Evolutionary conservation across 1,140 invertebrate genomes (phyloP), one percentile per base, ranked within the genome.

Genomic region (Drosophila pachea): DNA sequence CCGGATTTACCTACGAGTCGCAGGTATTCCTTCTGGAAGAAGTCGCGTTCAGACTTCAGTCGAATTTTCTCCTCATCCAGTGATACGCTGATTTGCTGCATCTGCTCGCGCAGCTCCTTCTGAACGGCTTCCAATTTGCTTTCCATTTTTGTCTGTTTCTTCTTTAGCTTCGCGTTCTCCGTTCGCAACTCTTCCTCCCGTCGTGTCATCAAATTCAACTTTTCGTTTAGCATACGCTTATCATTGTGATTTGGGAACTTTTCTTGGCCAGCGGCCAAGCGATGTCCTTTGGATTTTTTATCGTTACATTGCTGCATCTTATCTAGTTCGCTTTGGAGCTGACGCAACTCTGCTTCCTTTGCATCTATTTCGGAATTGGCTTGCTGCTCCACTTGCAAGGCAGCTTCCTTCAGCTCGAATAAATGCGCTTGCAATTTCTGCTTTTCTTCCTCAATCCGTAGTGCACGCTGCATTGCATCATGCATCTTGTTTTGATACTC

Each of bases 381-480:
- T 63, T 93, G 92, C 7, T 91, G 89, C 78, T 94, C 93, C 5
- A 93, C 91, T 32, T 91, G 90, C 55, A 93, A 81, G 0, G 93
- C 92, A 29, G 93, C 91, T 52, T 92, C 89, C 83, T 93, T 93
- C 9, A 93, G 90, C 68, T 93, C 92, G 64, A 90, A 91, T 16
- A 94, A 86, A 79, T 93, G 91, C 35, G 91, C 91, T 87, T 93
- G 92, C 5, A 93, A 74, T 61, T 91, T 89, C 49, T 91, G 90
- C 73, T 93, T 94, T 50, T 92, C 89, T 54, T 93, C 91, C 4
- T 92, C 92, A 42, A 93, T 87, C 68, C 90, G 90, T 52, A 93
- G 76, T 1, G 93, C 93, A 70, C 92, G 88, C 58, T 92, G 89
- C 92, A 93, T 93, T 4, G 93, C 93, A 61, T 94, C 93, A 64